Percentiles rank a stretch among this genome's conserved stretches.
These are phyloP conservation scores for Proisotoma minuta DNA, from an alignment of 2,888 invertebrate genomes.

Conservation along the genomic window DNA sequence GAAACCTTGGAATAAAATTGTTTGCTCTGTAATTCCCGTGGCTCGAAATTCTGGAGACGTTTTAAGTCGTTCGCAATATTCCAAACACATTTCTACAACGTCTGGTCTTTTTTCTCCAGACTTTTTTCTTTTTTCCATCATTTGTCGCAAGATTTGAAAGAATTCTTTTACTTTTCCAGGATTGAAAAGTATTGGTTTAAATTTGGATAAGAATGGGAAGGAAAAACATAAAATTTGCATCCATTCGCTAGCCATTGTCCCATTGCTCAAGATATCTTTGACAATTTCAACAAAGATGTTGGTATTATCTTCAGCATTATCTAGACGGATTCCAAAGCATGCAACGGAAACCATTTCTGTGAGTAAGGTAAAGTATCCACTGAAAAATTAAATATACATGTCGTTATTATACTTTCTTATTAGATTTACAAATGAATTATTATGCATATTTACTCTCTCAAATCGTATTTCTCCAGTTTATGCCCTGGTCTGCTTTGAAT, in stretches of 20 bases:
- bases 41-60: slow-evolving; percentile 37
- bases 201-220: slow-evolving; percentile 29
- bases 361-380: slow-evolving; percentile 25
- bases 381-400: slow-evolving; percentile 2
- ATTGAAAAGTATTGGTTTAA: slow-evolving; percentile 11
- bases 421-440: too few relatives aligned
- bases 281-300: slow-evolving; percentile 25
- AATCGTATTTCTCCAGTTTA: slow-evolving; percentile 16
- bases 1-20: slow-evolving; percentile 32
- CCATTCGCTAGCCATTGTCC: too few relatives aligned
- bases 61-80: slow-evolving; percentile 25
- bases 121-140: slow-evolving; percentile 20
- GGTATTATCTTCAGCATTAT: background rate
- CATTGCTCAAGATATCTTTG: background rate
- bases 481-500: slow-evolving; percentile 9
- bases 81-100: slow-evolving; percentile 19
- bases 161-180: slow-evolving; percentile 16
- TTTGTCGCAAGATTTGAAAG: slow-evolving; percentile 15
- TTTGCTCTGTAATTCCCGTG: slow-evolving; percentile 29
- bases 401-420: too few relatives aligned
- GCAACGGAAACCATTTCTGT: slow-evolving; percentile 27
- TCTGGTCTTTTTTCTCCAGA: slow-evolving; percentile 26
- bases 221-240: slow-evolving; percentile 10
- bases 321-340: slow-evolving; percentile 26
- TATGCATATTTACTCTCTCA: slow-evolving; percentile 19